Evolutionary conservation across 2,797 vertebrate species (phyloP), one percentile per base, ranked within the genome.

Genomic region (Agapornis canus): DNA sequence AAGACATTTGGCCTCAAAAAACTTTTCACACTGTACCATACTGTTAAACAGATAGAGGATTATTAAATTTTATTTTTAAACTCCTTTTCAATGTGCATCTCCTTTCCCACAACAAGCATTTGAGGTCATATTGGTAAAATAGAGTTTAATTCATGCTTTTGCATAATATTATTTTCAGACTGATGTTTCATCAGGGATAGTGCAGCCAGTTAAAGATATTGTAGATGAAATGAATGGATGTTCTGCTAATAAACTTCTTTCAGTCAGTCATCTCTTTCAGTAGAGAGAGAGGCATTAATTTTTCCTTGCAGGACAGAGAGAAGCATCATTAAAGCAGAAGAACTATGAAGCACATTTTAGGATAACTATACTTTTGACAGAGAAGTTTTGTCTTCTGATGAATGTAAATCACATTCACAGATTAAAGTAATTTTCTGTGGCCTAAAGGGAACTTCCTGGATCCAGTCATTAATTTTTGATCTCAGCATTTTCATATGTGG

Each of bases 401-500:
- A 57, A 76, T 89, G 94, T 91, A 97, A 97, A 97, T 97, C 86
- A 95, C 51, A 86, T 93, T 94, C 86, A 82, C 91, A 96, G 95
- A 97, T 97, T 97, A 97, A 97, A 97, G 89, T 94, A 95, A 97
- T 97, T 97, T 97, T 97, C 93, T 96, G 47, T 96, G 94, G 94
- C 96, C 95, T 97, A 94, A 94, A 97, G 94, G 91, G 82, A 92
- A 95, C 94, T 96, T 97, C 95, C 94, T 96, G 78, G 80, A 96
- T 95, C 47, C 59, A 89, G 93, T 92, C 93, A 97, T 97, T 97
- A 97, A 73, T 90, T 82, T 95, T 97, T 97, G 95, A 56, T 96
- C 96, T 97, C 97, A 98, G 85, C 54, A 94, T 96, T 98, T 97
- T 97, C 90, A 87, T 95, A 96, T 97, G 97, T 96, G 92, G 83